Base-by-base conservation (phyloP, 2,113 vertebrate species). In the Anarrhichthys ocellatus region DNA sequence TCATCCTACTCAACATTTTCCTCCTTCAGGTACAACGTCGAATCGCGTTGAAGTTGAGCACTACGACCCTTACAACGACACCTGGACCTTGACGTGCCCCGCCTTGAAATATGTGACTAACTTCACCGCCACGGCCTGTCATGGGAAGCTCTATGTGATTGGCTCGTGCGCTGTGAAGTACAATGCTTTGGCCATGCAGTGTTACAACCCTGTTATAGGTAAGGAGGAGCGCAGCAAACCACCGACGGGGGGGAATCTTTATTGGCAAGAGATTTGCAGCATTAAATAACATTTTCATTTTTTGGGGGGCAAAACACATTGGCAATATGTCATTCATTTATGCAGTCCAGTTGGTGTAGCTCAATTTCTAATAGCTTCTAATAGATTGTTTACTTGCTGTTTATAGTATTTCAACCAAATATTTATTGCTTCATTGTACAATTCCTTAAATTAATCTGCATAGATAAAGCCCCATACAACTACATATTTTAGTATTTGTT, bases 101-200 rank as follows among this genome's bases (percentile, higher is more conserved):
- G 97, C 98, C 17, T 91, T 95, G 76, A 99, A 97, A 91, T 99
- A 99, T 0, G 97, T 99, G 80, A 99, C 97, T 32, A 99, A 99
- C 90, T 99, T 99, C 77, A 95, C 97, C 0, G 96, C 96, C 0
- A 93, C 96, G 0, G 91, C 97, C 48, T 99, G 97, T 87, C 80
- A 83, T 22, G 96, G 97, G 79, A 96, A 97, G 69, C 96, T 99
- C 63, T 99, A 99, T 78, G 93, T 99, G 86, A 96, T 99, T 81
- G 98, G 98, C 5, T 99, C 98, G 20, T 99, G 98, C 0, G 98
- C 98, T 0, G 92, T 98, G 83, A 99, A 99, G 89, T 99, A 98
- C 94, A 99, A 98, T 0, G 95, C 96, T 0, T 89, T 99, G 70
- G 96, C 98, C n/a, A 95, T 99, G 89, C 98, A 99, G 92, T 97